Evolutionary conservation across 2,888 invertebrate genomes (phyloP), one percentile per base, ranked within the genome.

Genomic region (Leptarthrus brevirostris): DNA sequence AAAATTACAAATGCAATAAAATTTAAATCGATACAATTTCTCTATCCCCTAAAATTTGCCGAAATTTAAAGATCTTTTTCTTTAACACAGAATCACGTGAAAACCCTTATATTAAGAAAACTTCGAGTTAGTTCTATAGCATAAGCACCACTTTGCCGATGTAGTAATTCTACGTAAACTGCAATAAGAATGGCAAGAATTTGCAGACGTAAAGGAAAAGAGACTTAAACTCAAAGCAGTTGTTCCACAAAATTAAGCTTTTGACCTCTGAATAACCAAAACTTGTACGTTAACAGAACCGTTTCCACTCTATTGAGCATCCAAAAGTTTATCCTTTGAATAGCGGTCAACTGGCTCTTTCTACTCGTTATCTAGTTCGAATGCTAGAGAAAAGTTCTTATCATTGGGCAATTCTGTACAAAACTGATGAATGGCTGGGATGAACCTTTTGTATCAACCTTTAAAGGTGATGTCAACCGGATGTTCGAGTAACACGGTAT

Each of bases 361-460:
- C 30, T 56, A 18, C 12, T 3, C 12, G 56, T 34, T 18, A 34
- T 26, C 30, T 56, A 56, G 61, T 61, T 61, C 36, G 61, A n/a
- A 20, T 20, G 16, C 24, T 44, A 64, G 4, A 5, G 44, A 24
- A 47, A 64, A 64, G 44, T 64, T 22, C 44, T 44, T 71, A 52
- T 70, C 58, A 74, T 58, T 56, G 36, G 34, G 26, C 72, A 72
- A 72, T 72, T 72, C 58, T 72, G 72, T 52, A 61, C 49, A 70
- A 70, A 70, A 52, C 30, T 74, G 74, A 74, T 72, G 72, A 72
- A 72, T 72, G 72, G 58, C n/a, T 24, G 22, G 36, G 49, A 72
- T 72, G 47, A 36, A 20, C 49, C 36, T 20, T 61, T 61, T 40
- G n/a, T 58, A 18, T 26, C 4, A 8, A 16, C 58, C 34, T 16